Percentiles rank a stretch among this genome's conserved stretches.
Evolutionary conservation across 1,140 invertebrate species (phyloP).

Genomic region (Proctacanthus coquilletti): DNA sequence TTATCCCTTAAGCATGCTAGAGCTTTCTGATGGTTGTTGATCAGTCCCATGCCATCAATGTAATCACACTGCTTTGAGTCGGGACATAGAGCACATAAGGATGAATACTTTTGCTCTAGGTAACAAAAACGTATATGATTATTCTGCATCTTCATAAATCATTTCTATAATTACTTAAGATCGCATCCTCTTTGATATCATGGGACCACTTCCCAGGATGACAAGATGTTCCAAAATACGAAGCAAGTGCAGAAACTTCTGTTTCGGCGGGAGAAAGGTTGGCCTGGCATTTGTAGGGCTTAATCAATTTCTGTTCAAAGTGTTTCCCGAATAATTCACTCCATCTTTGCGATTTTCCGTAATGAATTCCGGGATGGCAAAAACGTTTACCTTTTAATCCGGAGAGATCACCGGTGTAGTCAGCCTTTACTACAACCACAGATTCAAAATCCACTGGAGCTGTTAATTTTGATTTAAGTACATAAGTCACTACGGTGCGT

Average conservation of each 20-base stretch:
- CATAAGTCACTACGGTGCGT: no score
- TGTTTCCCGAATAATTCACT: conserved; percentile 40
- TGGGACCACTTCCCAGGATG: conserved; percentile 47
- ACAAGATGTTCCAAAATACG: conserved; percentile 45
- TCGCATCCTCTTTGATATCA: conserved; percentile 33
- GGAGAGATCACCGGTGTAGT: conserved; percentile 25
- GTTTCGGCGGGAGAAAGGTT: conserved; percentile 35
- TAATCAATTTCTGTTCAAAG: conserved; percentile 34
- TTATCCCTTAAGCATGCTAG: conserved; percentile 33
- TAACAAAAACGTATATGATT: neutral
- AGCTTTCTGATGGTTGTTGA: conserved; percentile 14
- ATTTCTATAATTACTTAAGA: conserved; percentile 35
- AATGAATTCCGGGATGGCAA: conserved; percentile 44
- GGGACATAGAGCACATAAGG: conserved; percentile 35
- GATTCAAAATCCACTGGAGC: conserved; percentile 38
- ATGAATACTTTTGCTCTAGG: conserved; percentile 33
- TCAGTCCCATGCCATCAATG: conserved; percentile 14
- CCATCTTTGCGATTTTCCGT: conserved; percentile 35
- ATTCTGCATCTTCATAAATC: neutral
- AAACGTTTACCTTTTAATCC: conserved; percentile 34
- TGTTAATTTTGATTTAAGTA: conserved; percentile 17
- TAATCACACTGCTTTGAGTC: conserved; percentile 24
- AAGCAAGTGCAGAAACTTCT: conserved; percentile 34
- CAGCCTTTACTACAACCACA: conserved; percentile 36
- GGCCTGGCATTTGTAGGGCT: conserved; percentile 10